Evolutionary conservation across 2,113 vertebrate species (phyloP), one percentile per base, ranked within the genome.

Genomic region (Hepsetus odoe): DNA sequence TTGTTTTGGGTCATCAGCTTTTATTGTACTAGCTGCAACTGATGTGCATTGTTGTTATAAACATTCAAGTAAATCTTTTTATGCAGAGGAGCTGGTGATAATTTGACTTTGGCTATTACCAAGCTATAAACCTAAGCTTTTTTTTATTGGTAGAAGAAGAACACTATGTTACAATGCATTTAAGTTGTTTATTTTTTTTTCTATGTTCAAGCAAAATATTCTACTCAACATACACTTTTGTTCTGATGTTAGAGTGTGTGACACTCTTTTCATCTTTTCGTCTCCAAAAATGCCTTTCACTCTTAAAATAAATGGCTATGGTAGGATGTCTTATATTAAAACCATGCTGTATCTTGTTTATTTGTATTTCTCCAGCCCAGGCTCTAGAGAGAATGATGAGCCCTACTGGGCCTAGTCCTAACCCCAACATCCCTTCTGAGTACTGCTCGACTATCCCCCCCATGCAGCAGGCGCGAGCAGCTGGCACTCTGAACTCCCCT

Each of bases 351-450:
- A 3, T 30, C 16, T 40, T 70, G 42, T 55, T 40, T 70, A 32
- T 55, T 49, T 32, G 40, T 49, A n/a, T 16, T 71, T 10, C 20
- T 88, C 82, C 84, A 99, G 97, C 95, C 86, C 96, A 96, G 91
- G 96, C 96, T 84, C 92, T 97, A 90, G 95, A 97, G 91, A 95
- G 95, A 90, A 98, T 97, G 96, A 98, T 98, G 96, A 97, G 93
- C 90, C 95, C 96, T 77, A 95, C 94, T 73, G 94, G 93, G 87
- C 91, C 93, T 80, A 92, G 87, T 80, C 92, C 93, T 20, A 95
- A 87, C 87, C 93, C 95, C 83, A 94, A 90, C 88, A 82, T 90
- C 72, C 93, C 92, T 14, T 93, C 94, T 76, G 95, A 95, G 74
- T 88, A 86, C 87, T 93, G 90, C 92, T 90, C 94, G 69, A 86